These are phyloP conservation scores for Tragelaphus imberbis DNA, from an alignment of 2,113 vertebrate genomes.

Conservation along the genomic window DNA sequence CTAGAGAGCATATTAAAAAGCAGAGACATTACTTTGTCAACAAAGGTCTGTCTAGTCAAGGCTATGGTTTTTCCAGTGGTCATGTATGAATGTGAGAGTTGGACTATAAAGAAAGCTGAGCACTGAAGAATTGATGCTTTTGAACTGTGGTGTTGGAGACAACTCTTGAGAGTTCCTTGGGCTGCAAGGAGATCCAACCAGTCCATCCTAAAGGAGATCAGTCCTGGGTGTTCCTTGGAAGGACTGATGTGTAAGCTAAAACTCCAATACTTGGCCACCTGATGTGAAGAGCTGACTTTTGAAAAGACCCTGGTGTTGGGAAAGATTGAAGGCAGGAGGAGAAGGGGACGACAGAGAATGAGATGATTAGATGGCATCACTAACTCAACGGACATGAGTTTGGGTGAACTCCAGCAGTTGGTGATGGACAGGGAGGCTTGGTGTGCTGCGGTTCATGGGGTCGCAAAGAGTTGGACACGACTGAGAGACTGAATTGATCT, in stretches of 20 bases:
- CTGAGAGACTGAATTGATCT: neutral
- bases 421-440: neutral
- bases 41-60: neutral
- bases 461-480: neutral
- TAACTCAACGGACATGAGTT: neutral
- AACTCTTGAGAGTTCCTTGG: neutral
- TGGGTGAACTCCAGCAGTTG: neutral
- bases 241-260: neutral
- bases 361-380: neutral
- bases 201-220: neutral
- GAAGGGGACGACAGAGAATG: neutral
- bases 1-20: neutral
- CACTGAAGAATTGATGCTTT: fast-evolving
- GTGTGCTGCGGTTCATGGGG: fast-evolving
- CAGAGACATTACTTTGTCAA: neutral
- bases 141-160: neutral
- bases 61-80: neutral
- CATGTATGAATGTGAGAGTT: neutral
- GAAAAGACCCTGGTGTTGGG: neutral
- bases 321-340: neutral
- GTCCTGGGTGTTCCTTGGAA: neutral
- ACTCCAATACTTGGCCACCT: neutral
- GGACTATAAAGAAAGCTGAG: neutral
- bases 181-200: neutral
- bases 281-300: neutral